Conservation (phyloP, 2,888 invertebrate species). For the Apodemia duryi region DNA sequence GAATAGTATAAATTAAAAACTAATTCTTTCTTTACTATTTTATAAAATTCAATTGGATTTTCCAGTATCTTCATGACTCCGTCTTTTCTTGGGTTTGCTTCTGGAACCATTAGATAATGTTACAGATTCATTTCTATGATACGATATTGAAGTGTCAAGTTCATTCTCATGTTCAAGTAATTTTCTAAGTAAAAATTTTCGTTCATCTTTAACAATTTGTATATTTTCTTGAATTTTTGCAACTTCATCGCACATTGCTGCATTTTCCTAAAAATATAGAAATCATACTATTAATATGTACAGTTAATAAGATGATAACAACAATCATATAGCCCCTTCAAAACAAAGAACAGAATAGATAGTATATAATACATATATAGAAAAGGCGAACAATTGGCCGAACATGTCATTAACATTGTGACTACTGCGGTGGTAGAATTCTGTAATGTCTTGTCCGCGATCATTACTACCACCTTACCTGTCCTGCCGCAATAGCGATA, state of each 20-base stretch:
- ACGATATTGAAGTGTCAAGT: constrained; percentile 44
- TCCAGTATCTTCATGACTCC: constrained; percentile 49
- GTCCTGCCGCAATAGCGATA: no score
- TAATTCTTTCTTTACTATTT: not conserved
- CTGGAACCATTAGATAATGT: constrained; percentile 47
- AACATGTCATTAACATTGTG: no score
- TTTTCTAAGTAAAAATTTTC: constrained; percentile 88
- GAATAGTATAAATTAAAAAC: no score
- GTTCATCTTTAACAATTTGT: constrained; percentile 88
- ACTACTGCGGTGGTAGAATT: no score
- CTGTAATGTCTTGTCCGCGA: no score
- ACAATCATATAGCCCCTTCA: not conserved
- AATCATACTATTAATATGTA: not conserved
- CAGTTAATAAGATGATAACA: not conserved
- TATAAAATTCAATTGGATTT: constrained; percentile 29
- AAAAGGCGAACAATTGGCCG: no score
- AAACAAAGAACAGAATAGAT: no score
- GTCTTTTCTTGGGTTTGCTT: constrained; percentile 53
- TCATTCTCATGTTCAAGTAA: constrained; percentile 83
- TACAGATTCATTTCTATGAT: constrained; percentile 42
- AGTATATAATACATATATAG: no score
- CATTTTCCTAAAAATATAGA: constrained; percentile 83
- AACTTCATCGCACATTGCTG: constrained; percentile 93
- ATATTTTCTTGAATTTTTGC: constrained; percentile 91
- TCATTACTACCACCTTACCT: no score